Base-by-base conservation (phyloP, 2,797 vertebrate species). In the Selene dorsalis region DNA sequence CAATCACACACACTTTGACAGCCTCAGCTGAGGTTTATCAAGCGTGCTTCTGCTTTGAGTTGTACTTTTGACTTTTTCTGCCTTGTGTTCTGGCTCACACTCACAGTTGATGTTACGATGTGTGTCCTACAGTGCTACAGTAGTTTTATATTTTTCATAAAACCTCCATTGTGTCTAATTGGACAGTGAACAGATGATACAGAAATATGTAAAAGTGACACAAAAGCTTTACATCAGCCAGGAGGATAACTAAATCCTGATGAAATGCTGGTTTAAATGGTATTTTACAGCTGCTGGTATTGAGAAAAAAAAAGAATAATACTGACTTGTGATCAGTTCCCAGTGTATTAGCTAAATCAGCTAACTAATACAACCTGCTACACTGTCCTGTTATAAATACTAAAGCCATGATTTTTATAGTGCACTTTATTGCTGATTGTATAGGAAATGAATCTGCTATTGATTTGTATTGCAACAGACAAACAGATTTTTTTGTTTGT, bases 1-100 rank as follows among this genome's bases (percentile, higher is more conserved):
- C 59, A 59, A 52, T 55, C 22, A 38, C 24, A 65, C 24, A 22
- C 47, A 24, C 39, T 73, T 52, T 11, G 67, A 57, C 68, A 52
- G 64, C 59, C 62, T 52, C 69, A 39, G 12, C 64, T 50, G 24
- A 62, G 56, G 4, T 67, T 82, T 57, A 56, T 66, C 47, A 24
- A 69, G 26, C 65, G 69, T 32, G 6, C 52, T n/a, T 63, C 30
- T 26, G 13, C 57, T 38, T 35, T n/a, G 14, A 77, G 47, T 32
- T 62, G 14, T 30, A 39, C 45, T 69, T 57, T 32, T 4, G 28
- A 41, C 47, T 58, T 69, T 80, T 52, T 73, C 4, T 62, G 68
- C 75, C 55, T 58, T 17, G 57, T 69, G 80, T 52, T 73, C 4
- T 65, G 68, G 74, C 58, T 58, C 16, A 0, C 26, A 7, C 4